Conservation (phyloP, 2,797 vertebrate genomes). For the Leptoclinus maculatus region DNA sequence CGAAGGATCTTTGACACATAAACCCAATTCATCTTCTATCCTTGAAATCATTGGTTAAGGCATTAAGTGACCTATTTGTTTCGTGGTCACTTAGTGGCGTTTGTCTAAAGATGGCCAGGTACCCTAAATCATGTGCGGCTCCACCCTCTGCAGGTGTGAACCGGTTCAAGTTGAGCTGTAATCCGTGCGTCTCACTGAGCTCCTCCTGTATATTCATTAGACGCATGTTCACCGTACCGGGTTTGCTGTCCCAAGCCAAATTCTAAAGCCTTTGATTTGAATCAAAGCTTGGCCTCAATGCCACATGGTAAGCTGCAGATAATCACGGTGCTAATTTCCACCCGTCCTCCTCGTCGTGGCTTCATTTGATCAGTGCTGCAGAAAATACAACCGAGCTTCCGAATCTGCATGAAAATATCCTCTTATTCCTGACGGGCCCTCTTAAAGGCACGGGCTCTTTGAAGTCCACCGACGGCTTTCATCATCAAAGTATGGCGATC, state of each 20-base stretch:
- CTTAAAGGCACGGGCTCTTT: constrained; percentile 75
- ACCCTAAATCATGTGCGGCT: background rate
- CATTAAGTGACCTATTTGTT: constrained; percentile 8
- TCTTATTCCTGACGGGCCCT: constrained; percentile 44
- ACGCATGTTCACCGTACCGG: constrained; percentile 37
- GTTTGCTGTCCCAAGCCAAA: constrained; percentile 61
- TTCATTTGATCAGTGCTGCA: constrained; percentile 76
- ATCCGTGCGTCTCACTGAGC: background rate
- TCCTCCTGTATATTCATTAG: constrained; percentile 27
- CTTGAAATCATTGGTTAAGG: background rate
- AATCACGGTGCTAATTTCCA: constrained; percentile 81
- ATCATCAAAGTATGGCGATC: constrained; percentile 82
- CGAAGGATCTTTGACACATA: background rate
- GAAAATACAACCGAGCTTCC: constrained; percentile 70
- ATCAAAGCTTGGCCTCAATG: constrained; percentile 76
- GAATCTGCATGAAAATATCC: constrained; percentile 85
- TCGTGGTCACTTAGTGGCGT: background rate
- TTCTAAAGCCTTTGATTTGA: constrained; percentile 78
- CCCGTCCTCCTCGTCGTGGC: constrained; percentile 56
- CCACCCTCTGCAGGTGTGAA: background rate
- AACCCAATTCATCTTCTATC: background rate
- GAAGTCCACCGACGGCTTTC: constrained; percentile 76
- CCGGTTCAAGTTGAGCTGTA: background rate
- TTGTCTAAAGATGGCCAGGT: constrained; percentile 10
- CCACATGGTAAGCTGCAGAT: constrained; percentile 67